Evolutionary conservation across 2,797 vertebrate species (phyloP), one percentile per base, ranked within the genome.

Genomic region (Ctenopoma multispine): DNA sequence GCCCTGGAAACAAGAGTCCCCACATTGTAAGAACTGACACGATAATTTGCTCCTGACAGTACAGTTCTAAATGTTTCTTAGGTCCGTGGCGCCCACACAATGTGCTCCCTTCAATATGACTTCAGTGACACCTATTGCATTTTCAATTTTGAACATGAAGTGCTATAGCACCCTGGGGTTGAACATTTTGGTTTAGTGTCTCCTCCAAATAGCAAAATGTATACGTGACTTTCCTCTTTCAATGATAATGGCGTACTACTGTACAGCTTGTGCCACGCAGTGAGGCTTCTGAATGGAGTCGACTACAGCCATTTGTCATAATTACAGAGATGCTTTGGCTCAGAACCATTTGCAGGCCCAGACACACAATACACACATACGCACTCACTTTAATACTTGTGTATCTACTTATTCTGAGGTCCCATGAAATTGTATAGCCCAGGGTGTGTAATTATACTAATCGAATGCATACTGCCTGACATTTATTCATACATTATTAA

Each of bases 401-500:
- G 67, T 85, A 75, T 83, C 83, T 85, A 75, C 69, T 83, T 81
- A 84, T 83, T 86, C 76, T 80, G 77, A 75, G 81, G 77, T 85
- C 80, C 83, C 55, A 57, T 90, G 90, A 90, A 94, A 92, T 89
- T 72, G 87, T 92, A 92, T 87, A 91, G 88, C 90, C 86, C 73
- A 73, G 69, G 74, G 85, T 92, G 89, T 90, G 83, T 91, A 93
- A 94, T 94, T 94, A 93, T 94, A 92, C 89, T 91, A 92, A 94
- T 92, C 82, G 73, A 92, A 94, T 94, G 89, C 71, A 61, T 84
- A 82, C 88, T 36, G 89, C 81, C 88, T 92, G 91, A 90, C 91
- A 89, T 93, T 90, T 90, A 89, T 87, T 93, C 89, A 88, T 94
- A 86, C 90, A 95, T 94, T 92, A 94, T 94, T 94, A 92, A 95